Percentiles rank a stretch among this genome's conserved stretches.
Evolutionary conservation across 2,888 invertebrate genomes (phyloP).

Genomic region (Antitype chi): DNA sequence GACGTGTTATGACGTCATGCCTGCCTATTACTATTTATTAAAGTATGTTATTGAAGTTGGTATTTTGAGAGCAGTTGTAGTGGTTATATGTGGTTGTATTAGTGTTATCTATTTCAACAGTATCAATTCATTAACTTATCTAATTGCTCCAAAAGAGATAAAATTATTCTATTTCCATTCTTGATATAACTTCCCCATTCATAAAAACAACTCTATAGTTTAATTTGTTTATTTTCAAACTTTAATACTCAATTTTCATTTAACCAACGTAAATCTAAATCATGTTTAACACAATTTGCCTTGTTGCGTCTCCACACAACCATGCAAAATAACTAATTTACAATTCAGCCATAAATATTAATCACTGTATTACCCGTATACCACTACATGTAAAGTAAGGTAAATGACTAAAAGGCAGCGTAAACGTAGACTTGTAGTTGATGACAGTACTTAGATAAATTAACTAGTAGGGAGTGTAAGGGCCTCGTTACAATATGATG

Average conservation of each 20-base stretch:
- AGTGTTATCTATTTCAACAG: conserved; percentile 18
- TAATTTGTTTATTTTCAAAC: background rate
- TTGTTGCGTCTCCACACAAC: conserved; percentile 31
- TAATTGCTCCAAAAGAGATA: background rate
- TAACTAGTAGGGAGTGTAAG: conserved; percentile 68
- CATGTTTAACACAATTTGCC: conserved; percentile 5
- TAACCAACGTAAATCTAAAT: background rate
- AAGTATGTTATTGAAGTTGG: conserved; percentile 62
- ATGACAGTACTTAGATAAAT: conserved; percentile 81
- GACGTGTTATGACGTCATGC: conserved; percentile 33
- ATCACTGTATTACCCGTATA: conserved; percentile 41
- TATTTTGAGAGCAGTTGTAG: conserved; percentile 42
- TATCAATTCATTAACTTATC: background rate
- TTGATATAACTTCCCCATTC: background rate
- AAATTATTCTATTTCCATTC: background rate
- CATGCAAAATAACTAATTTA: conserved; percentile 29
- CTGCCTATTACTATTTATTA: conserved; percentile 67
- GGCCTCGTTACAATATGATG: conserved; percentile 67
- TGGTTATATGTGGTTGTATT: conserved; percentile 48
- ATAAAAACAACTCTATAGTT: background rate
- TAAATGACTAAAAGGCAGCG: conserved; percentile 64
- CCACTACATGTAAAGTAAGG: conserved; percentile 50
- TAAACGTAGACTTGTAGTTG: conserved; percentile 63
- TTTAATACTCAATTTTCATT: background rate
- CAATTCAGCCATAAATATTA: conserved; percentile 16